Base-by-base conservation (phyloP, 2,888 invertebrate genomes). In the Archips xylosteana region DNA sequence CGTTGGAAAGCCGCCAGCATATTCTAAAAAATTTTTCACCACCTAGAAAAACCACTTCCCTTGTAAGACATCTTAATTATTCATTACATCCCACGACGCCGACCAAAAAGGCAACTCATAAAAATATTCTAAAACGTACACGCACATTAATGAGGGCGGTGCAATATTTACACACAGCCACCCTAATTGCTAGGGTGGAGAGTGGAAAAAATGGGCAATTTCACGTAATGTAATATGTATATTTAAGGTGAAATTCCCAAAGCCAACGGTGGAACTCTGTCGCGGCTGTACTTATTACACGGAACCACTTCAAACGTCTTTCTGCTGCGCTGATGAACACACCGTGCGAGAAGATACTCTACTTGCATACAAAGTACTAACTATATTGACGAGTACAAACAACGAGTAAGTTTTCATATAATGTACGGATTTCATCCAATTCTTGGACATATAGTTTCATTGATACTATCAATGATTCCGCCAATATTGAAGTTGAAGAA, bases 181-280 rank as follows among this genome's bases (percentile, higher is more conserved):
- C 92, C 94, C 94, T 95, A 95, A 95, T 94, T 94, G 94, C 91
- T 92, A 89, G 94, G 94, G 94, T 92, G 94, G 94, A 93, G 94
- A 94, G 94, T 93, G 94, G 92, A 94, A 94, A 94, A 94, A 95
- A 94, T 94, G 94, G 94, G 92, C 94, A 94, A 94, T 95, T 94
- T 92, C 91, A 92, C 94, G 94, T 94, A 94, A 94, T 94, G 92
- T 94, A 93, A 94, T 94, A 94, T 93, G 94, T 94, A 94, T 94
- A 93, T 94, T 94, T 94, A 93, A 92, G 92, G 92, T 89, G 89
- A 90, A 88, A 87, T 89, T 90, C 88, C 89, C 85, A 86, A 91
- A 90, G 84, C 85, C 81, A 78, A 83, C 87, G 86, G 86, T 82
- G 91, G 85, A 89, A 90, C 87, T 92, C 89, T 92, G 93, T 94